Evolutionary conservation across 2,113 vertebrate species (phyloP), one percentile per base, ranked within the genome.

Genomic region (Sander lucioperca): DNA sequence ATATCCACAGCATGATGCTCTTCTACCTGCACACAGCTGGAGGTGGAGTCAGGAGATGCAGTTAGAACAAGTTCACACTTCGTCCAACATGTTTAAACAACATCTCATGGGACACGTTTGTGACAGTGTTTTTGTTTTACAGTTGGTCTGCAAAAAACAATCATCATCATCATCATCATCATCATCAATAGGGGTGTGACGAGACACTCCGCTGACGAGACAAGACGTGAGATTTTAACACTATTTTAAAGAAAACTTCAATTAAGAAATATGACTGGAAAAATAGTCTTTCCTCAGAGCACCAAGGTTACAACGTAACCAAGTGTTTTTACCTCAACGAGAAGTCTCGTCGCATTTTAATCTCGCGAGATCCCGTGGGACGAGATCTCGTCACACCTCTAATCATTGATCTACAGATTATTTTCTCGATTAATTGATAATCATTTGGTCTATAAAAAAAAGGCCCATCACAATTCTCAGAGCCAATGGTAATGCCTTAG

Each of bases 1-100:
- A 99, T 99, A 88, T 99, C 98, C 92, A 97, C 96, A 56, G 98
- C 98, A 94, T 99, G 96, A 87, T 99, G 98, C 87, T 99, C 98
- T 88, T 99, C 97, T 63, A 99, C 98, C 82, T 96, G 96, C 86
- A 99, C 98, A 25, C 98, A 99, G 94, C 98, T 99, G 94, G 59
- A 91, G 21, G 95, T 0, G 1, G 61, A 86, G 39, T 43, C 53
- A 64, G 79, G 79, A 66, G 11, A 68, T 3, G 33, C 21, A 74
- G 36, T 83, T 13, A 79, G 23, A 59, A 50, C 33, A 59, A 21
- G 27, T 14, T 74, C 39, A 65, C 13, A 6, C 51, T 23, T 57
- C 30, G 25, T 48, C 3, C 16, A 47, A 47, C 48, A n/a, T 0
- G n/a, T 59, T 58, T 23, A 25, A 59, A 48, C 45, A 6, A 8